These are phyloP conservation scores for Sitta europaea DNA, from an alignment of 2,113 vertebrate species.

Conservation along the genomic window DNA sequence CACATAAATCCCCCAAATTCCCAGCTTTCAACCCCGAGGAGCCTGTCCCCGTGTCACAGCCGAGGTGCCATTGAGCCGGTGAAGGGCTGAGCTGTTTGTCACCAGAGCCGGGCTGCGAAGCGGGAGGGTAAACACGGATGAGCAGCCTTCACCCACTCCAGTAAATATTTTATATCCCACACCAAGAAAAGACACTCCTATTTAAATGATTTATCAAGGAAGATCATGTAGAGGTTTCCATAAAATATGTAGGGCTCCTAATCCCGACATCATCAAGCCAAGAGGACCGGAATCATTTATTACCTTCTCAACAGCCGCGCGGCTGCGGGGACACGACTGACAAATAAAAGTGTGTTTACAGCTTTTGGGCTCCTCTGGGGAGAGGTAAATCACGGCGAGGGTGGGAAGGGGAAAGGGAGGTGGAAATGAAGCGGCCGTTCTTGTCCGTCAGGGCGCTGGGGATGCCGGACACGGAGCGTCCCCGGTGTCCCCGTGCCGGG, in stretches of 20 bases:
- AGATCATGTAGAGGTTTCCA: slow-evolving; percentile 61
- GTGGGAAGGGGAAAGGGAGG: background rate
- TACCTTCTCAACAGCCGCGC: slow-evolving; percentile 32
- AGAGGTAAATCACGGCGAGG: slow-evolving; percentile 41
- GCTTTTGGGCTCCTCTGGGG: slow-evolving; percentile 38
- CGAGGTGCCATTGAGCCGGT: background rate
- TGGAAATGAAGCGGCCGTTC: background rate
- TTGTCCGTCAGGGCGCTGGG: background rate
- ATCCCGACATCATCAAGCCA: slow-evolving; percentile 63
- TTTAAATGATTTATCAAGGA: slow-evolving; percentile 69
- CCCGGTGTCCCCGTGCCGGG: background rate
- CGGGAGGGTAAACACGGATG: slow-evolving; percentile 33
- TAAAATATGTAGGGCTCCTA: slow-evolving; percentile 71
- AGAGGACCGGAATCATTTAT: slow-evolving; percentile 55
- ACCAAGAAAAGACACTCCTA: slow-evolving; percentile 52
- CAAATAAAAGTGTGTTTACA: slow-evolving; percentile 62
- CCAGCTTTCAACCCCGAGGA: background rate
- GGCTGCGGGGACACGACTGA: slow-evolving; percentile 31
- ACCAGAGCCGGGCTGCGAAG: background rate
- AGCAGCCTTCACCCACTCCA: slow-evolving; percentile 1
- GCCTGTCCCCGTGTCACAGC: background rate
- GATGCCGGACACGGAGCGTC: accelerated
- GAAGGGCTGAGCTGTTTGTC: background rate
- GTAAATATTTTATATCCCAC: slow-evolving; percentile 61
- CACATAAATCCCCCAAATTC: accelerated